Evolutionary conservation across 2,113 vertebrate species (phyloP).

Genomic region (Amphilophus citrinellus): DNA sequence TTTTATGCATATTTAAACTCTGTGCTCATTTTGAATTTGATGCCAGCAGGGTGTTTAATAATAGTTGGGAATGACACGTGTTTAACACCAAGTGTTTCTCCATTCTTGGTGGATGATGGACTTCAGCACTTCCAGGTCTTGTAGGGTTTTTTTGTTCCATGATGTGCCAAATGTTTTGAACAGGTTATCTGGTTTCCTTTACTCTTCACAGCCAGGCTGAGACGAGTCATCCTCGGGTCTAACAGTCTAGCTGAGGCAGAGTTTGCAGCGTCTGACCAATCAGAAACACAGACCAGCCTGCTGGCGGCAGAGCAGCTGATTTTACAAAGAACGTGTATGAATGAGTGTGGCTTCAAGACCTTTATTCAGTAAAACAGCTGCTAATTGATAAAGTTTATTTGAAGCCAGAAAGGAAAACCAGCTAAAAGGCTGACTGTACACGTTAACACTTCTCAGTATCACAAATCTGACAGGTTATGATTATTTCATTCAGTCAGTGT

Average conservation of each 20-base stretch:
- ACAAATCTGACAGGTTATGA: neutral
- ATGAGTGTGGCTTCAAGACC: neutral
- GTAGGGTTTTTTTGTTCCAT: neutral
- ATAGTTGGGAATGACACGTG: neutral
- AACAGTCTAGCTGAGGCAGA: rapidly evolving
- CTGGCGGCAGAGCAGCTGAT: neutral
- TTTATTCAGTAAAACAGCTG: neutral
- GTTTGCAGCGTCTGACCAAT: neutral
- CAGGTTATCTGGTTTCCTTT: neutral
- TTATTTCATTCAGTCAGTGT: too few relatives aligned
- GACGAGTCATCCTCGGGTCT: neutral
- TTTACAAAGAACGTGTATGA: neutral
- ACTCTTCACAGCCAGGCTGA: neutral
- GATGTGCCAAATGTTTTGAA: neutral
- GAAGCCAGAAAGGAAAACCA: neutral
- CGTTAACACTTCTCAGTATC: neutral
- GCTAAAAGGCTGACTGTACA: neutral
- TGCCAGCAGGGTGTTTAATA: too few relatives aligned
- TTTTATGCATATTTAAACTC: neutral
- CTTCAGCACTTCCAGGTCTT: neutral
- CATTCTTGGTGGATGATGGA: neutral
- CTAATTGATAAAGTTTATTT: neutral
- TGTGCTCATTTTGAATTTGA: neutral
- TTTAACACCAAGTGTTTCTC: neutral
- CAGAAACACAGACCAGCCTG: rapidly evolving